Evolutionary conservation across 2,888 invertebrate species (phyloP), one percentile per base, ranked within the genome.

Genomic region (Frankliniella intonsa): DNA sequence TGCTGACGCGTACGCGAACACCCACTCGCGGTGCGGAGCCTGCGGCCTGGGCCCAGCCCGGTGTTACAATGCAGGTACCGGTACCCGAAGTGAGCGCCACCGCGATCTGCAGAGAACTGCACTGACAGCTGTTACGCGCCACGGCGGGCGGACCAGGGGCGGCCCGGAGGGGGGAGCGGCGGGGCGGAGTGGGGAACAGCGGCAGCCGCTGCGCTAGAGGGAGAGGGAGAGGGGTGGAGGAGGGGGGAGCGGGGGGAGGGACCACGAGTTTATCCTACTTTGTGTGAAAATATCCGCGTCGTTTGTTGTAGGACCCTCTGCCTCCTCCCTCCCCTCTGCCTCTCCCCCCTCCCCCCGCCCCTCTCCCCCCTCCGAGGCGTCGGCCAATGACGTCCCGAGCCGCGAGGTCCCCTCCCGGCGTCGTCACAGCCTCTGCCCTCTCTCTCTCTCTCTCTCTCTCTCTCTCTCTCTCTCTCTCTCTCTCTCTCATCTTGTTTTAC

Each of bases 111-210:
- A 76, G 69, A 22, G 69, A 76, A 76, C 69, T 76, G 69, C 69
- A 76, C 69, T 76, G 69, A 76, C 69, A 76, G 69, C 69, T 76
- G 69, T 76, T 76, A 76, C 69, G 69, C 69, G 69, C 22, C 69
- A 25, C 22, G 69, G 62, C 62, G 17, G 38, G 62, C 62, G 14
- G 62, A 62, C 14, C 14, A 38, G 38, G 38, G 25, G 55, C 55
- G 25, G 22, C 22, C 11, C 3, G 69, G 69, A 8, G 9, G 69
- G 69, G 69, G 0, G 69, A 19, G 55, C 3, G 2, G 65, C 5
- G 14, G 65, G 22, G 22, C 0, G 69, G 55, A 55, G 55, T 17
- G n/a, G 69, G 65, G 65, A 9, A 17, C 3, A 14, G 65, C 19
- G n/a, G n/a, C n/a, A 19, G 25, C 22, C 22, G 22, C 69, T 2